These are phyloP conservation scores for Andrena dorsata DNA, from an alignment of 2,888 invertebrate species.

Conservation along the genomic window DNA sequence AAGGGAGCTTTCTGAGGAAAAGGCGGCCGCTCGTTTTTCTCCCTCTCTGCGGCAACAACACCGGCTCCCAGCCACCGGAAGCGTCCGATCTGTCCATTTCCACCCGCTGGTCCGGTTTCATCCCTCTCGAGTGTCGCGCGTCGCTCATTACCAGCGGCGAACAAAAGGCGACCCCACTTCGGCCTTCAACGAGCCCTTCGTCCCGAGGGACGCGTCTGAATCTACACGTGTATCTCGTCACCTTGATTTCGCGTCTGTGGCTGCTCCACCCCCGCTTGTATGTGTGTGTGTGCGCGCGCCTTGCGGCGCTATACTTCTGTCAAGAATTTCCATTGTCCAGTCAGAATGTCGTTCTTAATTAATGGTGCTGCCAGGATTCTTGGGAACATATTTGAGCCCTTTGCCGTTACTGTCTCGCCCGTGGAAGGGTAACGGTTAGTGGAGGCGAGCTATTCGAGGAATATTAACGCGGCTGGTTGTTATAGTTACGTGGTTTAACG, in stretches of 20 bases:
- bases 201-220: slow-evolving; percentile 53
- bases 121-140: slow-evolving; percentile 64
- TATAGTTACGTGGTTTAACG: too few relatives aligned
- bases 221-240: slow-evolving; percentile 50
- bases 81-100: slow-evolving; percentile 69
- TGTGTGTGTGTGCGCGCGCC: background rate
- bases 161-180: slow-evolving; percentile 69
- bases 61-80: slow-evolving; percentile 48
- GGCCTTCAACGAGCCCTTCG: slow-evolving; percentile 39
- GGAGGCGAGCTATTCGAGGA: background rate
- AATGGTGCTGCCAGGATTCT: slow-evolving; percentile 41
- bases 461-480: background rate
- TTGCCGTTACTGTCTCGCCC: background rate
- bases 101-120: slow-evolving; percentile 49
- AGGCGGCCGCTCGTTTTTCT: slow-evolving; percentile 61
- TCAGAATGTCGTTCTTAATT: slow-evolving; percentile 54
- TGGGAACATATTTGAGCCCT: slow-evolving; percentile 47
- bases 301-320: background rate
- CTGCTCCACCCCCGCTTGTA: background rate
- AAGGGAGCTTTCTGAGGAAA: slow-evolving; percentile 54
- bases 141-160: slow-evolving; percentile 71
- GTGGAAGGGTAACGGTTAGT: background rate
- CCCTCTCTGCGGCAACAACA: slow-evolving; percentile 25
- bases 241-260: slow-evolving; percentile 39
- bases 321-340: slow-evolving; percentile 40